Percentiles rank a stretch among this genome's conserved stretches.
phyloP scores from a whole-genome alignment of 2,113 vertebrate genomes.

The Thomomys bottae region DNA sequence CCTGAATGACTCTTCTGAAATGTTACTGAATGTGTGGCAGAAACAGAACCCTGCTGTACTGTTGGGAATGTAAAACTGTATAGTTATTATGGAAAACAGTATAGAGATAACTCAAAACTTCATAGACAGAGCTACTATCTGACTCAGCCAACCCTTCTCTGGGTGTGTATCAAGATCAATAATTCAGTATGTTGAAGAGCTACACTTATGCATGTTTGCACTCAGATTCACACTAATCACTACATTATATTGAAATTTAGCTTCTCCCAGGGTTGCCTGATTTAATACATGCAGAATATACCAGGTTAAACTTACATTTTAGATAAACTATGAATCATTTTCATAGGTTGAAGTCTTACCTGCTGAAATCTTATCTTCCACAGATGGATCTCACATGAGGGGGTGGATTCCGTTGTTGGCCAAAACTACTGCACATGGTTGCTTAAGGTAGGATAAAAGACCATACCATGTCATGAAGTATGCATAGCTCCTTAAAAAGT shows the following conservation, averaged over 20 bases:
- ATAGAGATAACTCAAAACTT: not conserved
- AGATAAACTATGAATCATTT: slow-evolving; percentile 32
- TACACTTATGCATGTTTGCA: not conserved
- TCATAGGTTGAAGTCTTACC: no score
- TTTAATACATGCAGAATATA: not conserved
- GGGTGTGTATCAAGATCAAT: not conserved
- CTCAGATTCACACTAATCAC: not conserved
- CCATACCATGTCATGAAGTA: not conserved
- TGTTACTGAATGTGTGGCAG: not conserved
- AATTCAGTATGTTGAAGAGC: not conserved
- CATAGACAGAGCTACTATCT: not conserved
- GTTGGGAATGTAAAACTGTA: not conserved
- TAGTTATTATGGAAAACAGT: not conserved
- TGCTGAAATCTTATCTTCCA: not conserved
- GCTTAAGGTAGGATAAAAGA: not conserved
- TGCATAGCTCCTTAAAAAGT: no score
- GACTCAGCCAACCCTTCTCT: not conserved
- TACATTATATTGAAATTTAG: not conserved
- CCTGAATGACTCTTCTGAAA: not conserved
- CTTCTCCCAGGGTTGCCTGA: not conserved
- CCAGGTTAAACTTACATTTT: not conserved
- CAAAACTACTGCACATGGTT: not conserved
- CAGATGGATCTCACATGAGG: not conserved
- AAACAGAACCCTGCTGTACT: not conserved
- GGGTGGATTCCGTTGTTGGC: not conserved